Conservation (phyloP, 2,113 vertebrate species). For the Circaetus gallicus region DNA sequence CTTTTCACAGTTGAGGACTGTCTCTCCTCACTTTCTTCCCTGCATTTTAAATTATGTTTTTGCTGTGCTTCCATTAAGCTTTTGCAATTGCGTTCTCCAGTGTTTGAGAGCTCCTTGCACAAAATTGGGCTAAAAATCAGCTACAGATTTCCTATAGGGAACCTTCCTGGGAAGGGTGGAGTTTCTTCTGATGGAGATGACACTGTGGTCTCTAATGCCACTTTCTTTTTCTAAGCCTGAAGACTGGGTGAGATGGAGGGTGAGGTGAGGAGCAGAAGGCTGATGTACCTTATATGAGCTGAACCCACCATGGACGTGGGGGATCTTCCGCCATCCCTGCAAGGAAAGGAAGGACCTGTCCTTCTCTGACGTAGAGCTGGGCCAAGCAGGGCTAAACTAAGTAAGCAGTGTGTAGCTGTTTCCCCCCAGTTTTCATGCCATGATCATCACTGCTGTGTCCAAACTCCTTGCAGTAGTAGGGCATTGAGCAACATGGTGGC, state of each 20-base stretch:
- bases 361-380: not conserved
- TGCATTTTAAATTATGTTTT: not conserved
- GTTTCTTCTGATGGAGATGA: not conserved
- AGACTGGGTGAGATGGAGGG: not conserved
- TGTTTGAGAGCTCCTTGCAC: not conserved
- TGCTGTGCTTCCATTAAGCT: not conserved
- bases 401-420: not conserved
- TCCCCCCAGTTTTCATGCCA: not conserved
- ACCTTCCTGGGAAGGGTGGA: not conserved
- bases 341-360: no score
- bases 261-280: not conserved
- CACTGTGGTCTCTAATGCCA: not conserved
- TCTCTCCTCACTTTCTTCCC: not conserved
- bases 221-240: not conserved
- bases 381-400: not conserved
- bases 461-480: not conserved
- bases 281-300: not conserved
- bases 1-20: not conserved
- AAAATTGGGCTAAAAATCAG: not conserved
- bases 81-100: not conserved
- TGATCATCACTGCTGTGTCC: accelerated
- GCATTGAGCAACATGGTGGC: accelerated
- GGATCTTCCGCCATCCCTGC: not conserved
- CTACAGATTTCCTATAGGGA: not conserved
- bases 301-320: accelerated